These are phyloP conservation scores for Microplitis demolitor DNA, from an alignment of 1,140 invertebrate species.

Conservation along the genomic window DNA sequence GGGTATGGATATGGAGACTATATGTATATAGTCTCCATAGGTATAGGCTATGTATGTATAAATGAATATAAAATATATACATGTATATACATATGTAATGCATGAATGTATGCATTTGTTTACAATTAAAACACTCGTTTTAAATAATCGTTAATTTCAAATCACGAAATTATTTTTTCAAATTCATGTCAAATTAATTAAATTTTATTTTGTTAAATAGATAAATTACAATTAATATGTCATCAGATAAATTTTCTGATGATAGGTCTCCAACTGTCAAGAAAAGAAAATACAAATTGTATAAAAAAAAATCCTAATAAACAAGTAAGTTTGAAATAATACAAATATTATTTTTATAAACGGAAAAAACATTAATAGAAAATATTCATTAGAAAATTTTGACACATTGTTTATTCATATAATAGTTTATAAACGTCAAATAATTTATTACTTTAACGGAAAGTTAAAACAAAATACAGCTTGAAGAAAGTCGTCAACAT, in stretches of 20 bases:
- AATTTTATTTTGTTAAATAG: neutral
- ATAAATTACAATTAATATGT: neutral
- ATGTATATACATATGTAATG: neutral
- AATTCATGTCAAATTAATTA: neutral
- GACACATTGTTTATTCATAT: too few relatives aligned
- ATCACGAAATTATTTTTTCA: neutral
- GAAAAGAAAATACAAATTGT: neutral
- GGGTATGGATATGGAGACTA: too few relatives aligned
- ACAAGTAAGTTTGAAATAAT: neutral
- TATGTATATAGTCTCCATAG: too few relatives aligned
- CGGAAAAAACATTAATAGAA: too few relatives aligned
- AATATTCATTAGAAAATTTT: too few relatives aligned
- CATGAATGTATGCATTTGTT: neutral
- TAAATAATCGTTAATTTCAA: neutral
- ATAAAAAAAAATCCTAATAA: neutral
- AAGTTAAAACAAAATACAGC: too few relatives aligned
- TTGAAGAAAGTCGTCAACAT: too few relatives aligned
- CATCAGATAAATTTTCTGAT: neutral
- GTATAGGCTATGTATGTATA: neutral
- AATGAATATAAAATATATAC: neutral
- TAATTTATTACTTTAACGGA: too few relatives aligned
- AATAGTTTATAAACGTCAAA: too few relatives aligned
- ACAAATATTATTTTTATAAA: neutral
- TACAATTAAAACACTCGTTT: neutral
- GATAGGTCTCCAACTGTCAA: neutral